These are phyloP conservation scores for Lagorchestes hirsutus DNA, from an alignment of 2,797 vertebrate genomes.

Conservation along the genomic window DNA sequence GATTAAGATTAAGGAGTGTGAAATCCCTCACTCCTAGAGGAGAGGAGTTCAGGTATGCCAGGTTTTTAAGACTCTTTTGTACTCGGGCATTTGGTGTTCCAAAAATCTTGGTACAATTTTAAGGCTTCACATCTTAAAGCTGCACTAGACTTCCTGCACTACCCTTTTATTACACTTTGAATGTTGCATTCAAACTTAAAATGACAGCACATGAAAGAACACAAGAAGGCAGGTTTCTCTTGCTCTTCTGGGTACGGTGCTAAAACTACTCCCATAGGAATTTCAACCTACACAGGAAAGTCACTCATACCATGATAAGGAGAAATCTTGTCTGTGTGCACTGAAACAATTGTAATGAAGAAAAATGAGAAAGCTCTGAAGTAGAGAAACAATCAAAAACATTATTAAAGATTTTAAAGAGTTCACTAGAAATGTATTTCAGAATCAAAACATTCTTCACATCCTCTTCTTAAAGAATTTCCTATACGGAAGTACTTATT, in stretches of 20 bases:
- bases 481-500: constrained; percentile 6
- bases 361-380: constrained; percentile 15
- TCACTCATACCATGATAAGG: neutral
- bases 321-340: neutral
- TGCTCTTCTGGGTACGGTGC: neutral
- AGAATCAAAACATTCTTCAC: constrained; percentile 46
- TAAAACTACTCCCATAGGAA: neutral
- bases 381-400: neutral
- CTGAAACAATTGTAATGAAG: constrained; percentile 7
- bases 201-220: constrained; percentile 19
- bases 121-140: neutral
- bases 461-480: constrained; percentile 41
- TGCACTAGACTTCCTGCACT: neutral
- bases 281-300: neutral
- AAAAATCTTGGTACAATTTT: neutral
- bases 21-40: neutral
- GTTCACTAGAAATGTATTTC: constrained; percentile 10
- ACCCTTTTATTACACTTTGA: neutral
- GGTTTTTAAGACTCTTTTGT: constrained; percentile 18
- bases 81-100: neutral
- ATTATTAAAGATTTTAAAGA: constrained; percentile 36
- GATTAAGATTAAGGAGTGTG: neutral
- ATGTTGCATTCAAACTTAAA: neutral
- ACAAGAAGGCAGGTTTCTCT: neutral
- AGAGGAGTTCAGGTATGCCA: constrained; percentile 34